Evolutionary conservation across 2,797 vertebrate species (phyloP).

Genomic region (Passerculus sandwichensis): DNA sequence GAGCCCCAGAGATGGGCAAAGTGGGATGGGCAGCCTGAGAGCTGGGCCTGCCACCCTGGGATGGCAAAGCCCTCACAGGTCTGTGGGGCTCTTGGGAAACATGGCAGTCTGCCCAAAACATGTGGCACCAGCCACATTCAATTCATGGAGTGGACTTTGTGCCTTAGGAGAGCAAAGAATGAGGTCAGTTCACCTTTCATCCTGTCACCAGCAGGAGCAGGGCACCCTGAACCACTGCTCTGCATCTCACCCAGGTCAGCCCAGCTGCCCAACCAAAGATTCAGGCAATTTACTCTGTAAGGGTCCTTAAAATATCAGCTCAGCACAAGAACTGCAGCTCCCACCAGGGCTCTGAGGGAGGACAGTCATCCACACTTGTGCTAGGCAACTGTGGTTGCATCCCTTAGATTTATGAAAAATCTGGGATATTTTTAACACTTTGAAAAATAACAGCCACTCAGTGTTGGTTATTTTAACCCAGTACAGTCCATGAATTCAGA

Average conservation of each 20-base stretch:
- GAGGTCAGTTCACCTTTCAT: not conserved
- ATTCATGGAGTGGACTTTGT: not conserved
- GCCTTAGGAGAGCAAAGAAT: not conserved
- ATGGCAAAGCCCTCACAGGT: not conserved
- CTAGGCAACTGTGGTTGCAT: constrained; percentile 26
- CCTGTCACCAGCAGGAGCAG: not conserved
- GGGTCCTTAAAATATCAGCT: constrained; percentile 16
- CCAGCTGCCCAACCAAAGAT: not conserved
- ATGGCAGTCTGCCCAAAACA: not conserved
- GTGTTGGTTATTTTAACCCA: not conserved
- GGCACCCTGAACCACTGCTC: not conserved
- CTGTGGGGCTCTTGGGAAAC: not conserved
- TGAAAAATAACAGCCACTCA: not conserved
- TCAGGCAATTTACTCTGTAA: not conserved
- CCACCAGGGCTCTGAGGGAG: constrained; percentile 26
- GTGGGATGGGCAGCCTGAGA: not conserved
- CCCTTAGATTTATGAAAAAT: not conserved
- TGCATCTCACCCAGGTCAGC: not conserved
- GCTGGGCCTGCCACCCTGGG: not conserved
- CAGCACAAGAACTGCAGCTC: not conserved
- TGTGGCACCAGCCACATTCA: not conserved
- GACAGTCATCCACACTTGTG: constrained; percentile 15
- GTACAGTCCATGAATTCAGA: not conserved
- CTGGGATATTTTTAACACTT: constrained; percentile 45
- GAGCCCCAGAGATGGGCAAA: not conserved